phyloP scores from a whole-genome alignment of 2,797 vertebrate genomes.

The Anguilla marmorata region DNA sequence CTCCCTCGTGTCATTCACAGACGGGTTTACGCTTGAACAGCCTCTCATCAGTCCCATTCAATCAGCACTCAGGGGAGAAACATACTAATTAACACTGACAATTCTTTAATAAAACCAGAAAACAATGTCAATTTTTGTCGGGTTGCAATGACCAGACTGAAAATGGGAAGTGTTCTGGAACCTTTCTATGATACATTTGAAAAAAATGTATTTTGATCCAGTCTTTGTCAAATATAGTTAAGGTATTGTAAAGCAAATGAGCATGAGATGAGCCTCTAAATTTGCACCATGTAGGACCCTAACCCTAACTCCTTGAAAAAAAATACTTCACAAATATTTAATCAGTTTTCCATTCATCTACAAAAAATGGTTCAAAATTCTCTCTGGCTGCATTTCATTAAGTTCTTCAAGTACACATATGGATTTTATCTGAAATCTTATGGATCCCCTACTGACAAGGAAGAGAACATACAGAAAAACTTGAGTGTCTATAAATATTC shows the following conservation, averaged over 20 bases:
- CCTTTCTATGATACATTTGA: not conserved
- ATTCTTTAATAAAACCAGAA: not conserved
- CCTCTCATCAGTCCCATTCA: not conserved
- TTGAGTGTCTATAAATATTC: constrained; percentile 27
- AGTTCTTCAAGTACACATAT: constrained; percentile 52
- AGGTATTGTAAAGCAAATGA: not conserved
- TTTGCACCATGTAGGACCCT: not conserved
- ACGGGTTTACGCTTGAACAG: not conserved
- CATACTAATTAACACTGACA: not conserved
- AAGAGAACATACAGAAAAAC: constrained; percentile 55
- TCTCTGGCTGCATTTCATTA: constrained; percentile 55
- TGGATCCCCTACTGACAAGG: constrained; percentile 45
- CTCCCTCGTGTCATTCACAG: not conserved
- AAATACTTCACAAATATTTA: not conserved
- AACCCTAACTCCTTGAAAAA: not conserved
- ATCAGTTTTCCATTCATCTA: constrained; percentile 49
- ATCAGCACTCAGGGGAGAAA: not conserved
- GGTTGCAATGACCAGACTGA: not conserved
- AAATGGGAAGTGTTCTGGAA: not conserved
- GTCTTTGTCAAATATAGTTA: not conserved
- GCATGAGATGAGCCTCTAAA: not conserved
- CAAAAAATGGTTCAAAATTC: constrained; percentile 51
- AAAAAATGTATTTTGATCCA: not conserved
- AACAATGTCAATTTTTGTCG: not conserved
- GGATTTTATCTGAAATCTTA: constrained; percentile 57